Conservation (phyloP, 23 tunicate genomes). For the Ciona savignyi region DNA sequence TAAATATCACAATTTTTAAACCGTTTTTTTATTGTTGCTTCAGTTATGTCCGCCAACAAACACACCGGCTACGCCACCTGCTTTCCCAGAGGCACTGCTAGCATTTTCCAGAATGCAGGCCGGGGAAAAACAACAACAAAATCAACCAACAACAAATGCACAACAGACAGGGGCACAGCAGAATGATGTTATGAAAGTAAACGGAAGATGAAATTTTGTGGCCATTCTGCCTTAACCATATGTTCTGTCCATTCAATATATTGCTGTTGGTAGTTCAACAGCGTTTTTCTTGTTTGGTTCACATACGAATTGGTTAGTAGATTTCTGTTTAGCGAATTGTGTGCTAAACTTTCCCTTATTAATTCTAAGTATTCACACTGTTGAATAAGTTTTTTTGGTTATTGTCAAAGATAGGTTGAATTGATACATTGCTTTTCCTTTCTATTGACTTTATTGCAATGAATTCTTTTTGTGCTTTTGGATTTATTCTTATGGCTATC, state of each 20-base stretch:
- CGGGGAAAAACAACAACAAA: conserved; percentile 33
- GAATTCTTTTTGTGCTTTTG: not conserved
- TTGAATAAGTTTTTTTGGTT: not conserved
- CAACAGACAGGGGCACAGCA: conserved; percentile 25
- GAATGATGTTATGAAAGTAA: conserved; percentile 29
- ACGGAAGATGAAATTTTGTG: not conserved
- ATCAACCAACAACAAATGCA: conserved; percentile 12
- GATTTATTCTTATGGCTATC: too few species aligned
- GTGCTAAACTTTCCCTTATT: not conserved
- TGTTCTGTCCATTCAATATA: not conserved
- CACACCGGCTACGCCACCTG: conserved; percentile 90
- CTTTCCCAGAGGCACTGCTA: conserved; percentile 80
- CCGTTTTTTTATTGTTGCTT: not conserved
- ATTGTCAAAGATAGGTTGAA: not conserved
- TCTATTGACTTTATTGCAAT: not conserved
- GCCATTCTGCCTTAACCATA: not conserved
- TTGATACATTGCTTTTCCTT: too few species aligned
- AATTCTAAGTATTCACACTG: not conserved
- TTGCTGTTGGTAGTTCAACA: not conserved
- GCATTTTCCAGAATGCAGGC: conserved; percentile 86
- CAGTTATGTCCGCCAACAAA: conserved; percentile 81
- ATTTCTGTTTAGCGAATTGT: not conserved
- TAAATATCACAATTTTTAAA: not conserved
- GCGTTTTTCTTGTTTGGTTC: not conserved
- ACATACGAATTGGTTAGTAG: not conserved